Percentiles rank a stretch among this genome's conserved stretches.
Conservation (phyloP, 2,113 vertebrate genomes). For the Pontoporia blainvillei region DNA sequence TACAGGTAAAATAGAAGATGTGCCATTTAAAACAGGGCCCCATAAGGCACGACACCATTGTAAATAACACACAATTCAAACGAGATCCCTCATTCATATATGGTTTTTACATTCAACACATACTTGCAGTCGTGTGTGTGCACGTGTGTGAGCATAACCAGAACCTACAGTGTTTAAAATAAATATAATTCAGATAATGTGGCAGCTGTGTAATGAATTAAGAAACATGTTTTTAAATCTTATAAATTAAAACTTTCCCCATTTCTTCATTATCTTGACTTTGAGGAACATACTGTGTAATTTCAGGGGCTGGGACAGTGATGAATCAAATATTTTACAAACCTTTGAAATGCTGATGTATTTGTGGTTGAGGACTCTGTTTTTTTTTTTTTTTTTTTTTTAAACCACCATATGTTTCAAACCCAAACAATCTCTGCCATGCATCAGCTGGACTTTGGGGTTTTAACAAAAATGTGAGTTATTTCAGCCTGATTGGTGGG, state of each 20-base stretch:
- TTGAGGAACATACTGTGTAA: slow-evolving; percentile 44
- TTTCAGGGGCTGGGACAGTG: slow-evolving; percentile 20
- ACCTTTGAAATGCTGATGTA: slow-evolving; percentile 60
- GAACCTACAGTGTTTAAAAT: slow-evolving; percentile 24
- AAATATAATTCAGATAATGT: slow-evolving; percentile 48
- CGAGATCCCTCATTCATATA: not conserved
- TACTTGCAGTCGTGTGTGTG: not conserved
- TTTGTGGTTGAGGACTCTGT: slow-evolving; percentile 45
- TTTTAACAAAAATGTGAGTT: slow-evolving; percentile 31
- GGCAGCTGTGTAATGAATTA: slow-evolving; percentile 37
- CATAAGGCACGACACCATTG: not conserved
- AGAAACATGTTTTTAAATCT: not conserved
- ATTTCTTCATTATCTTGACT: slow-evolving; percentile 52
- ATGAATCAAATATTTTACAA: slow-evolving; percentile 63
- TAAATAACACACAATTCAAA: slow-evolving; percentile 4
- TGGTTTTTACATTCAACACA: slow-evolving; percentile 12
- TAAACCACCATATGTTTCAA: slow-evolving; percentile 54
- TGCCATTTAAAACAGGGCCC: not conserved
- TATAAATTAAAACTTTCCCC: slow-evolving; percentile 25
- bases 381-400: not conserved
- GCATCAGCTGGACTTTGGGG: slow-evolving; percentile 43
- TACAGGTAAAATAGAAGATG: slow-evolving; percentile 15
- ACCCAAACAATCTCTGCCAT: slow-evolving; percentile 51
- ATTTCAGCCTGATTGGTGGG: slow-evolving; percentile 30
- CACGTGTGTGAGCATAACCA: not conserved